These are phyloP conservation scores for Corythornis cristatus DNA, from an alignment of 2,113 vertebrate genomes.

Conservation along the genomic window DNA sequence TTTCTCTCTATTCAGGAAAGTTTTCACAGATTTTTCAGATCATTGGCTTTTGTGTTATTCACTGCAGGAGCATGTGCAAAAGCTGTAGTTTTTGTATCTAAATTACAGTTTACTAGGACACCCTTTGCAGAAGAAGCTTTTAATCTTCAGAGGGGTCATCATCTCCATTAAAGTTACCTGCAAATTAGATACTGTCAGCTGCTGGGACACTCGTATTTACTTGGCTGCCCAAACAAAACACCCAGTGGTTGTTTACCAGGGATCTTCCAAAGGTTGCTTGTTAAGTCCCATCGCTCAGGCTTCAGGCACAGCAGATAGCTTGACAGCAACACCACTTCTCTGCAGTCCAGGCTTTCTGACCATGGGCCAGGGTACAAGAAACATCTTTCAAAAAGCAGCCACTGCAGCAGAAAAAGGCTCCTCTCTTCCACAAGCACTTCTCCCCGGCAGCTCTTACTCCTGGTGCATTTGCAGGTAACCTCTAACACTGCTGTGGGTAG, in stretches of 20 bases:
- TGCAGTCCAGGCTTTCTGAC: not conserved
- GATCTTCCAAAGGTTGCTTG: not conserved
- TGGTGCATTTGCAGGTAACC: not conserved
- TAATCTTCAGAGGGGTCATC: conserved; percentile 22
- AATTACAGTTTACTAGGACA: not conserved
- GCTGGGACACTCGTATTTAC: not conserved
- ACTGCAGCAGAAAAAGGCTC: not conserved
- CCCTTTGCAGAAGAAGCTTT: not conserved
- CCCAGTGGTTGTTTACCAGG: not conserved
- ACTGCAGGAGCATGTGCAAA: not conserved
- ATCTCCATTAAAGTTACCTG: not conserved
- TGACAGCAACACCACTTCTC: fast-evolving
- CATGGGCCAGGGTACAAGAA: not conserved
- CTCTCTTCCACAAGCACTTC: not conserved
- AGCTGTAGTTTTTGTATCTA: not conserved
- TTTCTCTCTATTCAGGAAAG: not conserved
- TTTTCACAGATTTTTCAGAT: not conserved
- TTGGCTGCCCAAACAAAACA: not conserved
- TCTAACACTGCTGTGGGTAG: not conserved
- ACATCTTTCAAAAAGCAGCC: not conserved
- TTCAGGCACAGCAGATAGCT: not conserved
- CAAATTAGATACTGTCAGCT: not conserved
- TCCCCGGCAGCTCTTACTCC: not conserved
- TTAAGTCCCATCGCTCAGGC: not conserved
- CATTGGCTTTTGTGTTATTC: not conserved